These are phyloP conservation scores for Crypturellus tataupa DNA, from an alignment of 2,797 vertebrate species.

Conservation along the genomic window DNA sequence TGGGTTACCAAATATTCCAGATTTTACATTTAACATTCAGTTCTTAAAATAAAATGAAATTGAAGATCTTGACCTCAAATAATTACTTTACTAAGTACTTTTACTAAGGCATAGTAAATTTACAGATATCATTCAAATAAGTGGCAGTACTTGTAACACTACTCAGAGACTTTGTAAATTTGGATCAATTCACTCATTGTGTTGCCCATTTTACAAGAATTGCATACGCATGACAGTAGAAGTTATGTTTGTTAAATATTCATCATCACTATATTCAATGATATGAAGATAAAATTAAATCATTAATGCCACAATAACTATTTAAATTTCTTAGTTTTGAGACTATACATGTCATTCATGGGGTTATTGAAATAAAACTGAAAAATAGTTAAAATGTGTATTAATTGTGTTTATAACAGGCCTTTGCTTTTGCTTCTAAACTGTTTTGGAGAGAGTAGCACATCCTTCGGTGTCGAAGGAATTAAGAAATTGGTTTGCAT, in stretches of 20 bases:
- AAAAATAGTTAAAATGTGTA: not conserved
- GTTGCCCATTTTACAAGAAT: not conserved
- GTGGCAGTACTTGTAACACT: not conserved
- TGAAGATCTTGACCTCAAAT: not conserved
- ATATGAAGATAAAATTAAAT: not conserved
- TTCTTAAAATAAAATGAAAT: not conserved
- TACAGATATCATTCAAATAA: not conserved
- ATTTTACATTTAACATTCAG: not conserved
- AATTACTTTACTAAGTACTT: no score
- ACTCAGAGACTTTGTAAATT: not conserved
- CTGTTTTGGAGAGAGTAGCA: not conserved
- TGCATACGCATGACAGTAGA: not conserved
- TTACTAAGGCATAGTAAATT: not conserved
- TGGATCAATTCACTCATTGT: not conserved
- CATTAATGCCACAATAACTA: not conserved
- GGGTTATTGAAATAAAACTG: not conserved
- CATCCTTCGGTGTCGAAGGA: not conserved
- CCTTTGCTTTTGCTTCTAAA: not conserved
- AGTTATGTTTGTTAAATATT: not conserved
- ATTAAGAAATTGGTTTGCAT: not conserved
- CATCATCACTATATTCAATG: not conserved
- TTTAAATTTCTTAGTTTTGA: not conserved
- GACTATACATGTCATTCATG: not conserved
- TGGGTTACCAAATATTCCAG: not conserved
- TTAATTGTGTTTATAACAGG: not conserved